Percentiles rank a stretch among this genome's conserved stretches.
phyloP scores from a whole-genome alignment of 2,113 vertebrate genomes.

The Vidua chalybeata region DNA sequence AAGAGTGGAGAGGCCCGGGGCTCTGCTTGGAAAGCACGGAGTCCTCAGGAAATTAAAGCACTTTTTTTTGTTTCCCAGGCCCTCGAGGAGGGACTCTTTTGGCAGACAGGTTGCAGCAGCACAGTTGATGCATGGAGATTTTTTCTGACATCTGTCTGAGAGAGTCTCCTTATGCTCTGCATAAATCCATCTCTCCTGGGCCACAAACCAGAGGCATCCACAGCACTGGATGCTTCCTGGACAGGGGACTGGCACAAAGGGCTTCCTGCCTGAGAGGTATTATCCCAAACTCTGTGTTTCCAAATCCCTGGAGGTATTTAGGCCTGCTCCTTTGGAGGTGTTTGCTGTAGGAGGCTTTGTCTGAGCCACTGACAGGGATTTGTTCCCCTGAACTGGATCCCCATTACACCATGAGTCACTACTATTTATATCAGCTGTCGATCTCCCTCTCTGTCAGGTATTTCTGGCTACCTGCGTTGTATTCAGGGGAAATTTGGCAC shows the following conservation, averaged over 20 bases:
- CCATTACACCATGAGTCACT: conserved; percentile 23
- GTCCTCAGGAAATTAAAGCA: neutral
- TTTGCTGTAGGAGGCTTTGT: conserved; percentile 28
- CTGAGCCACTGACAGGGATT: neutral
- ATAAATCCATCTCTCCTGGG: neutral
- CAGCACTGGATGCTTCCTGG: neutral
- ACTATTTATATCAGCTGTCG: conserved; percentile 40
- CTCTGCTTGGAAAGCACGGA: neutral
- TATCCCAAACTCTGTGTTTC: neutral
- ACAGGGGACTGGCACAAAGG: neutral
- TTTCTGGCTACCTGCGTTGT: conserved; percentile 40
- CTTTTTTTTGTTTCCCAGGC: neutral
- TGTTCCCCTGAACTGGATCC: conserved; percentile 10
- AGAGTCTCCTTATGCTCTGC: neutral
- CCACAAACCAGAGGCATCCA: neutral
- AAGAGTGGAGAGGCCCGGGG: neutral
- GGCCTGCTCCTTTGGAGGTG: neutral
- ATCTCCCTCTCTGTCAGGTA: conserved; percentile 19
- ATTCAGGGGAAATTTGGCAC: neutral
- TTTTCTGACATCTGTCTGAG: neutral
- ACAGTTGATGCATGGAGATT: neutral
- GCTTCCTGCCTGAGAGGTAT: neutral
- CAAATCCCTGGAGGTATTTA: neutral
- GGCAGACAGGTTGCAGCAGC: neutral
- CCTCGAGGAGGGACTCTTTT: neutral